Conservation (phyloP, 2,888 invertebrate species). For the Caenorhabditis angaria region DNA sequence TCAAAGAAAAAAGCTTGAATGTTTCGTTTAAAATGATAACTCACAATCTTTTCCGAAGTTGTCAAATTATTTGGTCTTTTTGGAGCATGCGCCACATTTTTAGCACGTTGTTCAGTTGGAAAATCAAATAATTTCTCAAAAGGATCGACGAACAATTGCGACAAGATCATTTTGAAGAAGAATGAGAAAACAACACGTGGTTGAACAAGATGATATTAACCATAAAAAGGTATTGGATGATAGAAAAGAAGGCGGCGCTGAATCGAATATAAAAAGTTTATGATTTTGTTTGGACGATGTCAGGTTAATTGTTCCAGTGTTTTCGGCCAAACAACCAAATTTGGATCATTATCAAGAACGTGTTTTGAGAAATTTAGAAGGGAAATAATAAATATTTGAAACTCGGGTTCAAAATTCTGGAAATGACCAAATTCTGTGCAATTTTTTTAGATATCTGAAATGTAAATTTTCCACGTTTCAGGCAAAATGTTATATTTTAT, state of each 20-base stretch:
- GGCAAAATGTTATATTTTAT: too few relatives aligned
- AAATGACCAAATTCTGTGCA: too few relatives aligned
- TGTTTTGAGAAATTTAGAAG: too few relatives aligned
- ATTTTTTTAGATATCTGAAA: too few relatives aligned
- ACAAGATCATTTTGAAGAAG: slow-evolving; percentile 23
- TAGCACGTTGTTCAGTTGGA: slow-evolving; percentile 48
- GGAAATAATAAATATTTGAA: too few relatives aligned
- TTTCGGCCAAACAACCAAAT: background rate
- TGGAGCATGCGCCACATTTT: slow-evolving; percentile 64
- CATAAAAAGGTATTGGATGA: background rate
- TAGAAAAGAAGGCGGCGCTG: background rate
- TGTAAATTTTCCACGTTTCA: too few relatives aligned
- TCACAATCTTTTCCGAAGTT: slow-evolving; percentile 59
- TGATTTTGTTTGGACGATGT: background rate
- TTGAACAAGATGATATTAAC: background rate
- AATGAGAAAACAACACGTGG: too few relatives aligned
- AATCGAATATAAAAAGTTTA: background rate
- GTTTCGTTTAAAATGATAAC: background rate
- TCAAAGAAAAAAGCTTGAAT: background rate
- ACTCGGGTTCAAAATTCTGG: too few relatives aligned
- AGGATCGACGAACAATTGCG: slow-evolving; percentile 39
- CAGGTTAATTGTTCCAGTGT: background rate
- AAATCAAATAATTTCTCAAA: slow-evolving; percentile 55
- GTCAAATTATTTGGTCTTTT: slow-evolving; percentile 57
- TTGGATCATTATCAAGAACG: background rate